Percentiles rank a stretch among this genome's conserved stretches.
These are phyloP conservation scores for Trachurus trachurus DNA, from an alignment of 2,797 vertebrate genomes.

Conservation along the genomic window DNA sequence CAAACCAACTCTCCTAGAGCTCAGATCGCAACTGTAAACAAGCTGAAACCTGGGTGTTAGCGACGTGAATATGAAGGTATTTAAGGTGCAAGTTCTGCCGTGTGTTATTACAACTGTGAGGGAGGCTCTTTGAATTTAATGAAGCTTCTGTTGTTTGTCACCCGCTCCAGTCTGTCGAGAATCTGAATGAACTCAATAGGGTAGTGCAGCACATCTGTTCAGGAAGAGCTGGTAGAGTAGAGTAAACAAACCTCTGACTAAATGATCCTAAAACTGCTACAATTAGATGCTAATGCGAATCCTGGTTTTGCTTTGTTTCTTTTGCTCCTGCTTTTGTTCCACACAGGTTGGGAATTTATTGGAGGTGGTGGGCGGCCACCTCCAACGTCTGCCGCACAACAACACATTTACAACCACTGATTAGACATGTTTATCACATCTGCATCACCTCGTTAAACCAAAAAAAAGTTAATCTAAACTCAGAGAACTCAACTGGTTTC, in stretches of 20 bases:
- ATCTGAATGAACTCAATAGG: conserved; percentile 27
- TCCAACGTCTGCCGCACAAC: neutral
- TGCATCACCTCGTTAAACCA: neutral
- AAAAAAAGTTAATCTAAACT: neutral
- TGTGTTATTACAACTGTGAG: conserved; percentile 40
- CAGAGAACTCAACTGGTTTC: too few species aligned
- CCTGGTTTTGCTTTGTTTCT: neutral
- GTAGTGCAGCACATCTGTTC: conserved; percentile 61
- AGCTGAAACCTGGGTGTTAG: conserved; percentile 2
- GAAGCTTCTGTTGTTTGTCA: conserved; percentile 64
- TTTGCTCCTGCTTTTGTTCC: neutral
- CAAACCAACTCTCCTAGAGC: neutral
- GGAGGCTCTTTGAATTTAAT: conserved; percentile 58
- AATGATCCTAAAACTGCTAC: conserved; percentile 35
- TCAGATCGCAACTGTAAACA: neutral
- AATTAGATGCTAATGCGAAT: conserved; percentile 32
- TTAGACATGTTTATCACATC: too few species aligned
- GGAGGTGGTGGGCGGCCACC: neutral
- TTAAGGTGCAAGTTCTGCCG: conserved; percentile 29
- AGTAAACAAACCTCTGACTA: conserved; percentile 61
- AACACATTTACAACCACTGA: neutral
- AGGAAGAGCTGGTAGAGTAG: conserved; percentile 28
- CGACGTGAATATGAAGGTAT: conserved; percentile 25
- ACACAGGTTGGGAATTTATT: neutral
- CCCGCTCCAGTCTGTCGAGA: conserved; percentile 34